Conservation (phyloP, 1,140 invertebrate genomes). For the Tetranychus cinnabarinus region DNA sequence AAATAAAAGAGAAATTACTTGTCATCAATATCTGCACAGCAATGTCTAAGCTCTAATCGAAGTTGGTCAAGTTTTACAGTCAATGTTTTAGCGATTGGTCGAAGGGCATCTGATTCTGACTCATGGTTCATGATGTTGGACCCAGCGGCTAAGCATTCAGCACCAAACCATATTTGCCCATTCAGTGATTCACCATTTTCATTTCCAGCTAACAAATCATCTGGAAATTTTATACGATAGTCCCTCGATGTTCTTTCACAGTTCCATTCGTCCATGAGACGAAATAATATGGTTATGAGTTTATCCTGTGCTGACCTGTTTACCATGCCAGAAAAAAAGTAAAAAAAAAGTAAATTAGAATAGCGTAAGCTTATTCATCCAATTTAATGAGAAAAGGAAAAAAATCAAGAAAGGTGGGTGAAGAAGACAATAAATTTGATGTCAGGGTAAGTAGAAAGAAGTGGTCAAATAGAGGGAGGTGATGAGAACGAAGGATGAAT, state of each 20-base stretch:
- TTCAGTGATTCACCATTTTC: slow-evolving; percentile 31
- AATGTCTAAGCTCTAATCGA: slow-evolving; percentile 56
- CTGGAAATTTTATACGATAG: slow-evolving; percentile 97
- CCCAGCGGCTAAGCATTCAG: slow-evolving; percentile 56
- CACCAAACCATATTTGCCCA: slow-evolving; percentile 98
- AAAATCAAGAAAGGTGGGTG: neutral
- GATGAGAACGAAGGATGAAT: too few species aligned
- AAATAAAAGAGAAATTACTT: neutral
- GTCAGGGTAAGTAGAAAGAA: neutral
- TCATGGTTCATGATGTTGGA: slow-evolving; percentile 94
- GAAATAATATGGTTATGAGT: slow-evolving; percentile 12
- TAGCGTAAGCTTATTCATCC: neutral
- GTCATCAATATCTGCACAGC: slow-evolving; percentile 3
- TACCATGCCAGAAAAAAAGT: neutral
- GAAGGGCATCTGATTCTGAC: slow-evolving; percentile 75
- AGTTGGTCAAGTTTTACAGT: slow-evolving; percentile 84
- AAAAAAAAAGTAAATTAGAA: neutral
- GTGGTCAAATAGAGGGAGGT: neutral
- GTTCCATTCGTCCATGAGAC: slow-evolving; percentile 11
- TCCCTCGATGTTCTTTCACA: slow-evolving; percentile 45
- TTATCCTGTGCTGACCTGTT: slow-evolving; percentile 17
- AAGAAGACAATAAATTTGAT: neutral
- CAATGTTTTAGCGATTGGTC: slow-evolving; percentile 80
- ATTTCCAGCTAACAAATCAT: slow-evolving; percentile 93
- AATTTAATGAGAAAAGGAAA: neutral